A percentile compares a stretch with the other conserved stretches of the same genome.
These are phyloP conservation scores for Archivesica marissinica DNA, from an alignment of 1,140 invertebrate genomes.

Conservation along the genomic window DNA sequence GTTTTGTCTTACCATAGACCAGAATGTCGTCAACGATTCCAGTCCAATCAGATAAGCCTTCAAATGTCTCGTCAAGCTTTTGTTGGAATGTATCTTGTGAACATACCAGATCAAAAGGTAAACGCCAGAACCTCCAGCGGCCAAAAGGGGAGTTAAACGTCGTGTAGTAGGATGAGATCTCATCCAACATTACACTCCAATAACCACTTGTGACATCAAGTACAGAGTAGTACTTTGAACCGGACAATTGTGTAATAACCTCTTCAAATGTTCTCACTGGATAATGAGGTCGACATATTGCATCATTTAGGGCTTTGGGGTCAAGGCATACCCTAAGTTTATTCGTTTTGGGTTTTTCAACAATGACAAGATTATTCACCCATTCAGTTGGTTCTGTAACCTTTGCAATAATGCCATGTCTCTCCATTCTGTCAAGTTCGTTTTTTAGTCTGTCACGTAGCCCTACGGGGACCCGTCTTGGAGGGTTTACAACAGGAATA, in stretches of 20 bases:
- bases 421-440: conserved; percentile 60
- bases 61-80: background rate
- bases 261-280: conserved; percentile 51
- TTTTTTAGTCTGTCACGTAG: conserved; percentile 34
- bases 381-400: conserved; percentile 82
- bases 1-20: background rate
- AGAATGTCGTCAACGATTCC: background rate
- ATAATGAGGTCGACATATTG: conserved; percentile 47
- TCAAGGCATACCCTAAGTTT: conserved; percentile 84
- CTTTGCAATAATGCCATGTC: conserved; percentile 58
- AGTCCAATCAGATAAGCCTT: background rate
- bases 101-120: conserved; percentile 53
- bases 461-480: conserved; percentile 71
- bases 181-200: conserved; percentile 73
- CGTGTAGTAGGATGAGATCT: conserved; percentile 66
- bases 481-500: conserved; percentile 66
- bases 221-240: background rate
- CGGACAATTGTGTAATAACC: background rate
- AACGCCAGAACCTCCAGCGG: conserved; percentile 39
- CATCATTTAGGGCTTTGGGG: conserved; percentile 57
- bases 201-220: conserved; percentile 75
- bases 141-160: conserved; percentile 78
- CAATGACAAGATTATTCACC: conserved; percentile 82
- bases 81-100: background rate
- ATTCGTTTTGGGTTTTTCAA: conserved; percentile 79